Conservation (phyloP, 1,140 invertebrate species). For the Megalopta genalis region DNA sequence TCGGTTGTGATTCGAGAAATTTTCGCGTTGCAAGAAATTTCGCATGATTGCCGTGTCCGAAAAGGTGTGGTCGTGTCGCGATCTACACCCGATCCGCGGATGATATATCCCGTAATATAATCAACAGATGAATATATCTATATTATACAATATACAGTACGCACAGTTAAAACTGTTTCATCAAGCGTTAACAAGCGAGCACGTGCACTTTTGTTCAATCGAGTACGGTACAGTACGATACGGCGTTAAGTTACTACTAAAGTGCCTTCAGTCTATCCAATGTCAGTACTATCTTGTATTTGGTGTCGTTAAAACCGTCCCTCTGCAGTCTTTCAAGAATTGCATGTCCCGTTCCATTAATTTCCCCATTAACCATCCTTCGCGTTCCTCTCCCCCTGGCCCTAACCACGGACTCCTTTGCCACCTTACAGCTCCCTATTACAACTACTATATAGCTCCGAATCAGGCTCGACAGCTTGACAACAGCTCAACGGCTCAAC, state of each 20-base stretch:
- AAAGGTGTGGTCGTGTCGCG: no score
- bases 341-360: conserved; percentile 65
- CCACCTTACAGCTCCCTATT: conserved; percentile 24
- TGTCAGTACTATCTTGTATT: conserved; percentile 82
- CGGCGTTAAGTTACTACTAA: conserved; percentile 80
- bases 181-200: conserved; percentile 23
- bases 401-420: conserved; percentile 37
- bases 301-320: conserved; percentile 80
- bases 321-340: conserved; percentile 78
- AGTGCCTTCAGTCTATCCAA: conserved; percentile 81
- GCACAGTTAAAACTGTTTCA: conserved; percentile 8
- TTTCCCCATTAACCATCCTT: conserved; percentile 13
- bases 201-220: conserved; percentile 51
- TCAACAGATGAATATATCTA: conserved; percentile 11
- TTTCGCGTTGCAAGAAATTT: no score
- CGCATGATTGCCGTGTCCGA: no score
- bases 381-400: background rate
- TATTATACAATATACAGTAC: conserved; percentile 38
- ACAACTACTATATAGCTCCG: conserved; percentile 41
- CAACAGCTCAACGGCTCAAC: conserved; percentile 73
- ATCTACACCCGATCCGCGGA: no score
- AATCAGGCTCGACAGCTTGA: conserved; percentile 65
- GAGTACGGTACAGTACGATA: conserved; percentile 70
- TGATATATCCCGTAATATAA: conserved; percentile 4
- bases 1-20: no score